Base-by-base conservation (phyloP, 2,797 vertebrate species). In the Acanthiza pusilla region DNA sequence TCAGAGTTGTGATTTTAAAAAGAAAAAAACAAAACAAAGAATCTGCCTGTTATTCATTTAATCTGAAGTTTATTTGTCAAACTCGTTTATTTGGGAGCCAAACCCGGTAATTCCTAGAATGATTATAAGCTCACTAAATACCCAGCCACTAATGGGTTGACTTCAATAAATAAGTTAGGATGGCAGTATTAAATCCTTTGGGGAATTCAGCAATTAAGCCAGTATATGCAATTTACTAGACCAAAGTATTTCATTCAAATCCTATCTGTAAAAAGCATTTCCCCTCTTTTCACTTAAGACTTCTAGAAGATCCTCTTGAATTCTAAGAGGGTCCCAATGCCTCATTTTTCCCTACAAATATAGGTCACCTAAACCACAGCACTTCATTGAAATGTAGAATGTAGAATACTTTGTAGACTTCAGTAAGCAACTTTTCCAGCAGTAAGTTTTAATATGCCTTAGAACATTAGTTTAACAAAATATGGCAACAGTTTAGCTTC, bases 1-100 rank as follows among this genome's bases (percentile, higher is more conserved):
- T 11, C 7, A 40, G 4, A 4, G 1, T 1, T 62, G 2, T 34
- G 22, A 65, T 5, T 0, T 0, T n/a, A 13, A 7, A 19, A 48
- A 60, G 45, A 55, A 47, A 15, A 7, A 48, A 32, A 19, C 13
- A 50, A 50, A 51, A 26, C 9, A 50, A 34, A 53, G 7, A 7
- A 18, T 7, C 4, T 2, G 0, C 5, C 8, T 58, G 3, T 50
- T 55, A 32, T 16, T 75, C 4, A 54, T 79, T 57, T 55, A 51
- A 40, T 51, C 16, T 55, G 36, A 76, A 40, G 9, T 51, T 70
- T 76, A 53, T 85, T 89, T 79, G 29, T 81, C 36, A 75, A 86
- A 65, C 30, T 77, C 67, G 7, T 50, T 89, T 91, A 47, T 85
- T 79, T 66, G 87, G 22, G 22, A 73, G 17, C 29, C 75, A 61